Percentiles rank a stretch among this genome's conserved stretches.
phyloP scores from a whole-genome alignment of 2,888 invertebrate genomes.

The Synanthedon myopaeformis region DNA sequence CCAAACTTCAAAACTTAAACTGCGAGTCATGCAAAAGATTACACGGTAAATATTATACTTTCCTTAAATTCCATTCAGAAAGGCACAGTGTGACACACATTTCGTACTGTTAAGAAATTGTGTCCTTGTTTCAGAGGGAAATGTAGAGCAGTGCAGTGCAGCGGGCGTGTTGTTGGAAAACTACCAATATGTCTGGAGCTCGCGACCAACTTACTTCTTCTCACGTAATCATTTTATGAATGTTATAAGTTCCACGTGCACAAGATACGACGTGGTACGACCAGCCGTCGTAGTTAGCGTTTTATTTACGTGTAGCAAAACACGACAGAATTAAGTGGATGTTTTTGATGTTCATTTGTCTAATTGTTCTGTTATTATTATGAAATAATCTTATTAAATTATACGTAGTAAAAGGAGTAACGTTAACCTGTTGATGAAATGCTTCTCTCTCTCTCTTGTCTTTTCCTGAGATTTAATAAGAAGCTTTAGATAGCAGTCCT shows the following conservation, averaged over 20 bases:
- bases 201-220: constrained; percentile 25
- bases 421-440: no score
- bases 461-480: no score
- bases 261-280: constrained; percentile 29
- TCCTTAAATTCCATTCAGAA: not conserved
- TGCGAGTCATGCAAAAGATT: not conserved
- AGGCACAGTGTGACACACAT: constrained; percentile 1
- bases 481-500: no score
- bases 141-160: not conserved
- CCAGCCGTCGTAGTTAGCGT: constrained; percentile 14
- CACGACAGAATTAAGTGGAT: constrained; percentile 10
- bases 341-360: constrained; percentile 1
- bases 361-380: constrained; percentile 1
- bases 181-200: constrained; percentile 6
- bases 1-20: not conserved
- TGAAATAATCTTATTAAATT: no score
- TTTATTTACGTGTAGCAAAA: constrained; percentile 27
- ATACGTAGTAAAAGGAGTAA: no score
- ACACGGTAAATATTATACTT: constrained; percentile 1
- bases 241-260: constrained; percentile 43
- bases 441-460: no score
- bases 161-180: constrained; percentile 5
- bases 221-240: constrained; percentile 53
- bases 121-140: not conserved
- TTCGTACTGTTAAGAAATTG: not conserved